Percentiles rank a stretch among this genome's conserved stretches.
Evolutionary conservation across 2,113 vertebrate genomes (phyloP).

Genomic region (Dolichallabes microphthalmus): DNA sequence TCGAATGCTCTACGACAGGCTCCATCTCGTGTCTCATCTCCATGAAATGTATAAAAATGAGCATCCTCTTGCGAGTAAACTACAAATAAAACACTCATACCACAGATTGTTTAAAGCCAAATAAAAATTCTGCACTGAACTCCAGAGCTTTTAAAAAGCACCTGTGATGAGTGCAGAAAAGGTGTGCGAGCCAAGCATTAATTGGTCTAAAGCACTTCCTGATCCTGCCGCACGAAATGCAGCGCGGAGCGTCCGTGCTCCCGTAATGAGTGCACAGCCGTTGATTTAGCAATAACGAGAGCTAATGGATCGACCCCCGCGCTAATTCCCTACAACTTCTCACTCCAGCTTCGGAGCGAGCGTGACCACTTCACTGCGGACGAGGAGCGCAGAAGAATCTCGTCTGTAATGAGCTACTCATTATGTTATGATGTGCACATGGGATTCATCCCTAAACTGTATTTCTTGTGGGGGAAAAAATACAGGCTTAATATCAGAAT

Average conservation of each 20-base stretch:
- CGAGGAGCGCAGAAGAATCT: neutral
- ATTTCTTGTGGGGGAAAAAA: neutral
- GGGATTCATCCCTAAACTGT: neutral
- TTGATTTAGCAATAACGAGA: constrained; percentile 52
- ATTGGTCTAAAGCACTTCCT: constrained; percentile 54
- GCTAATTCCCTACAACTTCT: constrained; percentile 52
- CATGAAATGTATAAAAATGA: neutral
- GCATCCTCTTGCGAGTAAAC: neutral
- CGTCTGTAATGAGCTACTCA: neutral
- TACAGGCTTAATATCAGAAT: neutral
- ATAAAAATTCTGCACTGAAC: neutral
- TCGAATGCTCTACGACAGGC: too few relatives aligned
- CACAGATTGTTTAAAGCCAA: neutral
- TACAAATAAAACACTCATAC: neutral
- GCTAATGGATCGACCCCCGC: constrained; percentile 47
- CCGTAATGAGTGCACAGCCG: constrained; percentile 38
- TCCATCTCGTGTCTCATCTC: too few relatives aligned
- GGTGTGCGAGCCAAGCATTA: constrained; percentile 46
- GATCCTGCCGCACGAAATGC: constrained; percentile 39
- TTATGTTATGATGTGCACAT: neutral
- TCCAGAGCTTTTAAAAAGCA: constrained; percentile 35
- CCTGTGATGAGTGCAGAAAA: constrained; percentile 45
- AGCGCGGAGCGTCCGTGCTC: constrained; percentile 39
- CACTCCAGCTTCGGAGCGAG: constrained; percentile 43
- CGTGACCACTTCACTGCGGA: neutral